phyloP scores from a whole-genome alignment of 92 coral and sea anemone species.

The Zoanthus solanderi region DNA sequence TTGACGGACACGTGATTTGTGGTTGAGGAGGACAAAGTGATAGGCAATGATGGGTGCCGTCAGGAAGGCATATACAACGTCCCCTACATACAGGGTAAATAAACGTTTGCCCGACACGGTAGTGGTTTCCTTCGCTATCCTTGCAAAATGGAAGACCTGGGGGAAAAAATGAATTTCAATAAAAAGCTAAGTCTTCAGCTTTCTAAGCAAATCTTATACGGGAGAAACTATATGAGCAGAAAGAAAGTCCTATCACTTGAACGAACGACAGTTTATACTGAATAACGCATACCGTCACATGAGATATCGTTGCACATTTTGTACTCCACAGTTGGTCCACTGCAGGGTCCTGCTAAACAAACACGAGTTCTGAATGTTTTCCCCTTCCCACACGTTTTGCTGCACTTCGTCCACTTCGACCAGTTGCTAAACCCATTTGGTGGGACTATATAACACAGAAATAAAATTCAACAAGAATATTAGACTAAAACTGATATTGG shows the following conservation, averaged over 20 bases:
- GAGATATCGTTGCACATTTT: conserved; percentile 29
- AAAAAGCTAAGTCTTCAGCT: not conserved
- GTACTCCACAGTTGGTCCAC: conserved; percentile 13
- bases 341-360: not conserved
- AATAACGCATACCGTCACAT: not conserved
- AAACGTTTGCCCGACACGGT: conserved; percentile 20
- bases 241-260: no score
- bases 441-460: not conserved
- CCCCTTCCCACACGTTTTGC: conserved; percentile 7
- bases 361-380: conserved; percentile 14
- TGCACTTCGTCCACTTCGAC: conserved; percentile 15
- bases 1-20: not conserved
- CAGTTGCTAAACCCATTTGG: conserved; percentile 9
- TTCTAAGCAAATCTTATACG: not conserved
- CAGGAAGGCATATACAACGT: conserved; percentile 26
- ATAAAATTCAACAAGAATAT: not conserved
- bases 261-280: not conserved
- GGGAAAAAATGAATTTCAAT: not conserved
- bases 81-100: conserved; percentile 21
- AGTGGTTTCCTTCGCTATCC: conserved; percentile 3
- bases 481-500: not conserved
- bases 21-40: not conserved
- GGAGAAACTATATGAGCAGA: not conserved
- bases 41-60: not conserved
- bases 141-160: conserved; percentile 19